phyloP scores from a whole-genome alignment of 2,113 vertebrate species.

The Bufo bufo region DNA sequence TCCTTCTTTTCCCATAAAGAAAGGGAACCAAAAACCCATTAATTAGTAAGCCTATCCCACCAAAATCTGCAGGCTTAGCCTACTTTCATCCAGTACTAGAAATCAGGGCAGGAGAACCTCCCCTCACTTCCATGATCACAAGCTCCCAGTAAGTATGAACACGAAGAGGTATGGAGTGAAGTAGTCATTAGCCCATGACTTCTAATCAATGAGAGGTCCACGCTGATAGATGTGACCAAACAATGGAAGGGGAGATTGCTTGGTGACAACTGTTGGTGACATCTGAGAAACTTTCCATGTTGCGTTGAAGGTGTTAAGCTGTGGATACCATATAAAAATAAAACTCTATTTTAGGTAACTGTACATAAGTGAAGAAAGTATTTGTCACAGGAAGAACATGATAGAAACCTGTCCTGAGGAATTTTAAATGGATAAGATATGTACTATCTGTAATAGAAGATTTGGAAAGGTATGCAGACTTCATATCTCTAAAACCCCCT shows the following conservation, averaged over 20 bases:
- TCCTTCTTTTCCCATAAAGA: too few relatives aligned
- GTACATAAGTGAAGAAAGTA: slow-evolving; percentile 5
- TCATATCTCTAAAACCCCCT: not conserved
- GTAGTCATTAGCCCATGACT: not conserved
- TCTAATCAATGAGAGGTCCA: not conserved
- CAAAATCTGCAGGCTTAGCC: too few relatives aligned
- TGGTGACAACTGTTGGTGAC: not conserved
- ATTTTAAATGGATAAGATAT: not conserved
- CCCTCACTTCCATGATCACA: too few relatives aligned
- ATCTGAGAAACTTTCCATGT: not conserved
- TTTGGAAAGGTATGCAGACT: not conserved
- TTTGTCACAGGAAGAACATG: slow-evolving; percentile 38
- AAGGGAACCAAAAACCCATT: too few relatives aligned
- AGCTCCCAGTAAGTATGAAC: too few relatives aligned
- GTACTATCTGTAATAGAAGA: slow-evolving; percentile 28
- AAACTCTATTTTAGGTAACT: not conserved
- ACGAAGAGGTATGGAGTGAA: not conserved
- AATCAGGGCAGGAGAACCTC: not conserved
- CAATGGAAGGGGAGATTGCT: not conserved
- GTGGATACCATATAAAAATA: slow-evolving; percentile 39
- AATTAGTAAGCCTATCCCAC: too few relatives aligned
- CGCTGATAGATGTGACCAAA: not conserved
- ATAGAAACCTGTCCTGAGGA: slow-evolving; percentile 40
- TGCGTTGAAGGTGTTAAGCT: slow-evolving; percentile 6
- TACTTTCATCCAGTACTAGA: too few relatives aligned